A percentile compares a stretch with the other conserved stretches of the same genome.
phyloP scores from a whole-genome alignment of 64 coral and sea anemone genomes.

The Pocillopora damicornis region DNA sequence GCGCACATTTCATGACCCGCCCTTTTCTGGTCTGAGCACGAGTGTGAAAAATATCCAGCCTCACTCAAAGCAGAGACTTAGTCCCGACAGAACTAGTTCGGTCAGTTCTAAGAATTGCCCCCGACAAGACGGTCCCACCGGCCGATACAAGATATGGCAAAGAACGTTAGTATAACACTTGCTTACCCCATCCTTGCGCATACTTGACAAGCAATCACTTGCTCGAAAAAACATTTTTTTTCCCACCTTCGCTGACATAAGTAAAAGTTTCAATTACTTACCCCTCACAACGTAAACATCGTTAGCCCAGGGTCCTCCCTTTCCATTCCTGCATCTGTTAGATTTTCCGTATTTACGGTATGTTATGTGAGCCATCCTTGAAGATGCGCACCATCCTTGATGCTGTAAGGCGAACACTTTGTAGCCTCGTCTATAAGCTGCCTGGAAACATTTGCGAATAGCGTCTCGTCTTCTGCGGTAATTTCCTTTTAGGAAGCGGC shows the following conservation, averaged over 20 bases:
- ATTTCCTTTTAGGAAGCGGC: slow-evolving; percentile 16
- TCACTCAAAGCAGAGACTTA: too few relatives aligned
- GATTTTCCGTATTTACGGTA: slow-evolving; percentile 15
- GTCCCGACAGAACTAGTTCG: too few relatives aligned
- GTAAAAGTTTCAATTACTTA: background rate
- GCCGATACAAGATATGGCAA: too few relatives aligned
- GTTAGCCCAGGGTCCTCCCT: slow-evolving; percentile 39
- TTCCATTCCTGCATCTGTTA: slow-evolving; percentile 23
- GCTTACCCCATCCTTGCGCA: too few relatives aligned
- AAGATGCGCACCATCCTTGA: slow-evolving; percentile 55
- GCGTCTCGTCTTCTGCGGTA: slow-evolving; percentile 15
- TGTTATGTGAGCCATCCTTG: slow-evolving; percentile 18
- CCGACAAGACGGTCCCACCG: too few relatives aligned
- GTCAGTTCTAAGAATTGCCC: too few relatives aligned
- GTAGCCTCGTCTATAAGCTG: slow-evolving; percentile 49
- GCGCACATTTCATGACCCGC: too few relatives aligned
- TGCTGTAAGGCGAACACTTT: slow-evolving; percentile 62
- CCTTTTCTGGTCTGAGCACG: too few relatives aligned
- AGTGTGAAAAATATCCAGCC: too few relatives aligned
- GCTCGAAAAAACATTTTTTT: background rate
- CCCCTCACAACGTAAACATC: slow-evolving; percentile 43
- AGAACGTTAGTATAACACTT: too few relatives aligned
- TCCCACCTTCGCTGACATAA: background rate
- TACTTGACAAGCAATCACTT: too few relatives aligned
- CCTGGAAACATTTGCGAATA: slow-evolving; percentile 27